A percentile compares a stretch with the other conserved stretches of the same genome.
Evolutionary conservation across 2,113 vertebrate genomes (phyloP).

Genomic region (Petrocephalus zakoni): DNA sequence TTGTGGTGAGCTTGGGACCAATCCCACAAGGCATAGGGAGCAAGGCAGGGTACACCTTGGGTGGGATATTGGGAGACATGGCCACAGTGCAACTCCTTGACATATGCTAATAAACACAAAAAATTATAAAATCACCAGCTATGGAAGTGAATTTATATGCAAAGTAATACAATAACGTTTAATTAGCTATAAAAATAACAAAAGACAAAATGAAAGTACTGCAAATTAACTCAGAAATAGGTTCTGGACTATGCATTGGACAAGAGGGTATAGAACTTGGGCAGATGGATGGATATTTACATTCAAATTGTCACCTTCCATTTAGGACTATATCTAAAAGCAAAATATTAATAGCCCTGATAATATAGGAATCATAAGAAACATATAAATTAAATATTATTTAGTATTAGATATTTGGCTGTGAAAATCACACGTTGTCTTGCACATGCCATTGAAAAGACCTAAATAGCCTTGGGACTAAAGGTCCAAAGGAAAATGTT

Average conservation of each 20-base stretch:
- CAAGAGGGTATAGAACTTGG: not conserved
- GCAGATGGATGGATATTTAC: not conserved
- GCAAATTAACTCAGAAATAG: not conserved
- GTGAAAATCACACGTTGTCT: not conserved
- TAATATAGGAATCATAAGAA: not conserved
- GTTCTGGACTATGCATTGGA: not conserved
- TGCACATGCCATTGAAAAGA: not conserved
- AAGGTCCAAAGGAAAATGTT: not conserved
- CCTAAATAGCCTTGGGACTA: not conserved
- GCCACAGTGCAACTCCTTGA: not conserved
- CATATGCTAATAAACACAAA: too few species aligned
- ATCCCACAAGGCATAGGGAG: not conserved
- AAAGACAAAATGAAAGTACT: not conserved
- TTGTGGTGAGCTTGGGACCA: not conserved
- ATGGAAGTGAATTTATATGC: not conserved
- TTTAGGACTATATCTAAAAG: too few species aligned
- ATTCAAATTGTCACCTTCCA: not conserved
- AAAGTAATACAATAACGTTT: not conserved
- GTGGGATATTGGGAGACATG: not conserved
- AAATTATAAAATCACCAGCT: not conserved
- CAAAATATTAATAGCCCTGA: too few species aligned
- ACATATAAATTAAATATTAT: not conserved
- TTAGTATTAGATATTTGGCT: not conserved
- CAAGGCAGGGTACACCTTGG: not conserved
- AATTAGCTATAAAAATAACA: not conserved